phyloP scores from a whole-genome alignment of 2,888 invertebrate genomes.

The Oxycera nigricornis region DNA sequence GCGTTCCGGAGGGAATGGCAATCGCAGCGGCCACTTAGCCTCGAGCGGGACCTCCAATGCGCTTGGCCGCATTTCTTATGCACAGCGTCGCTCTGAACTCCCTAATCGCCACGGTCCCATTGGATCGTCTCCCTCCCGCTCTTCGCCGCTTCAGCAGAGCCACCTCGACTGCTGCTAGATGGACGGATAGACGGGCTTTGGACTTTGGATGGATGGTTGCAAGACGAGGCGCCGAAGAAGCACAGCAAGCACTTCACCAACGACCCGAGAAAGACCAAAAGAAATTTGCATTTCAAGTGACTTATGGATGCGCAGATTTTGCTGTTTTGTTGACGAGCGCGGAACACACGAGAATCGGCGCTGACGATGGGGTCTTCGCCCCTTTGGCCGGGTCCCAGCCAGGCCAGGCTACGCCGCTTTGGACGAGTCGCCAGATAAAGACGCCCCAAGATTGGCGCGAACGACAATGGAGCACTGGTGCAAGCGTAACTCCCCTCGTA shows the following conservation, averaged over 20 bases:
- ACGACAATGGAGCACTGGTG: background rate
- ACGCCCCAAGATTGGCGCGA: background rate
- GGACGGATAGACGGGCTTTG: background rate
- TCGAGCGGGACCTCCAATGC: constrained; percentile 6
- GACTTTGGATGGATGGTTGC: background rate
- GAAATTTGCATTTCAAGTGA: constrained; percentile 37
- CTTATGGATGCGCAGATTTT: constrained; percentile 28
- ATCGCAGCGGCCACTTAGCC: constrained; percentile 1
- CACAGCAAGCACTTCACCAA: background rate
- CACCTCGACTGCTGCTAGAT: constrained; percentile 1
- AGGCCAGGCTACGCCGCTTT: too few species aligned
- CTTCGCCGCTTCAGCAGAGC: background rate
- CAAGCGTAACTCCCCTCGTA: background rate
- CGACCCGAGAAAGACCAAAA: background rate
- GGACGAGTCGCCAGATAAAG: background rate
- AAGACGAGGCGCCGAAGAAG: background rate
- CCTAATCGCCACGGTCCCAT: background rate
- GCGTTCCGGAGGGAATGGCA: too few species aligned
- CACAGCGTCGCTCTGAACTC: constrained; percentile 12
- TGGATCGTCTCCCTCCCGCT: background rate
- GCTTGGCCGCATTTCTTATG: constrained; percentile 25
- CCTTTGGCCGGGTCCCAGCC: background rate
- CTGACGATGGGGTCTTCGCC: background rate
- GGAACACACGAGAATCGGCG: background rate
- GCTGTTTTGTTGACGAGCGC: background rate